Base-by-base conservation (phyloP, 2,888 invertebrate species). In the Aphodius sticticus region DNA sequence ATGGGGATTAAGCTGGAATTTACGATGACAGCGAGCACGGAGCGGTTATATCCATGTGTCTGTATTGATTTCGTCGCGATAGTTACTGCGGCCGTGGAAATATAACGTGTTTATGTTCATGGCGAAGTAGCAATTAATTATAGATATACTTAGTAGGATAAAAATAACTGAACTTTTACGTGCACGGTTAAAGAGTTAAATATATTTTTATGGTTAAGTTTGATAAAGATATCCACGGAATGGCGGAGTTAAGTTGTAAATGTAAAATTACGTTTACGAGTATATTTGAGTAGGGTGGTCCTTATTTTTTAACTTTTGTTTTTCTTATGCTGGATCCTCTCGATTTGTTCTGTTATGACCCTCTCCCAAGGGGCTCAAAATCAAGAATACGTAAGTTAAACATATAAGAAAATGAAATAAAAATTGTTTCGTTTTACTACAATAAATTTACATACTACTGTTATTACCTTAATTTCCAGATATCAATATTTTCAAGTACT, bases 1-100 rank as follows among this genome's bases (percentile, higher is more conserved):
- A 37, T 37, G 36, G 12, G 71, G 74, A 74, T 74, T 74, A 74
- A 35, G 36, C 35, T 35, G 71, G 37, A 74, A 74, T 74, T 74
- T 74, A 74, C 74, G 74, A 74, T 37, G 74, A 74, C 74, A 35
- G 74, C 74, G 26, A 26, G 26, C 26, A 26, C 26, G 26, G 26
- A 26, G 12, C 53, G 53, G 12, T 53, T 53, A 53, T 53, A 53
- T 12, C 53, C 53, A 53, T 53, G 53, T 5, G 53, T 53, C 53
- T 53, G 53, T 53, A 53, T 53, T 53, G 53, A 53, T 53, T 53
- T 53, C 53, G 6, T 53, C 53, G 53, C 53, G 12, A 5, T 53
- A 53, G 53, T 53, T 53, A 53, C 3, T 53, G 53, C 53, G 53
- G 53, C 4, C 53, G 53, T 53, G 53, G 4, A 53, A 53, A 53